These are phyloP conservation scores for Nycteola revayana DNA, from an alignment of 2,888 invertebrate genomes.

Conservation along the genomic window DNA sequence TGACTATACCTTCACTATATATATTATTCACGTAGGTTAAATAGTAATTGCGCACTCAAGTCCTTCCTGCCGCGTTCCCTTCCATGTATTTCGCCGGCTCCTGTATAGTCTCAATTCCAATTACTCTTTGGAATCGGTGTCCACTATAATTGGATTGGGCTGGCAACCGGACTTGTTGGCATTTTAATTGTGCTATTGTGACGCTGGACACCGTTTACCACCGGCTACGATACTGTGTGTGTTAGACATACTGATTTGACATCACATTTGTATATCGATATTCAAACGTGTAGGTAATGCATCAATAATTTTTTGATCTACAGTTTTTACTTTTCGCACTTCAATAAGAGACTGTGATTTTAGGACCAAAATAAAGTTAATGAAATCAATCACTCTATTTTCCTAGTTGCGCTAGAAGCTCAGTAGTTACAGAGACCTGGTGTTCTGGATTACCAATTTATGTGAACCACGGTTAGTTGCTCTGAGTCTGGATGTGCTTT, in stretches of 20 bases:
- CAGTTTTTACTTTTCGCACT: too few species aligned
- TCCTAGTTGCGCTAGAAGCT: too few species aligned
- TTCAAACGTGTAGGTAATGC: slow-evolving; percentile 39
- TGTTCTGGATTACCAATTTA: too few species aligned
- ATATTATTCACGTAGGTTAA: slow-evolving; percentile 31
- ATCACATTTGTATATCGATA: slow-evolving; percentile 44
- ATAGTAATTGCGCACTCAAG: slow-evolving; percentile 44
- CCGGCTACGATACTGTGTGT: slow-evolving; percentile 56
- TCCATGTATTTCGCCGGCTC: slow-evolving; percentile 62
- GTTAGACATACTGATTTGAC: slow-evolving; percentile 65
- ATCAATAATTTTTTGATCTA: slow-evolving; percentile 18
- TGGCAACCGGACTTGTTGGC: slow-evolving; percentile 80
- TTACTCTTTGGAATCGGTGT: slow-evolving; percentile 80
- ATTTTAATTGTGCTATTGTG: slow-evolving; percentile 83
- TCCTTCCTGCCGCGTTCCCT: slow-evolving; percentile 48
- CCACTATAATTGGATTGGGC: slow-evolving; percentile 80
- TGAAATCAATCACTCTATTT: too few species aligned
- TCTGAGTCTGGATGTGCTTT: too few species aligned
- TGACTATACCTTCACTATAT: too few species aligned
- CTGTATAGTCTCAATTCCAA: slow-evolving; percentile 71
- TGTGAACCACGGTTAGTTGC: too few species aligned
- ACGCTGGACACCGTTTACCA: slow-evolving; percentile 67
- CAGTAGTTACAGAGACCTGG: too few species aligned
- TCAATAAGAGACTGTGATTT: too few species aligned
- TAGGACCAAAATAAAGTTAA: too few species aligned